These are phyloP conservation scores for Stenodera caucasica DNA, from an alignment of 2,888 invertebrate genomes.

Conservation along the genomic window DNA sequence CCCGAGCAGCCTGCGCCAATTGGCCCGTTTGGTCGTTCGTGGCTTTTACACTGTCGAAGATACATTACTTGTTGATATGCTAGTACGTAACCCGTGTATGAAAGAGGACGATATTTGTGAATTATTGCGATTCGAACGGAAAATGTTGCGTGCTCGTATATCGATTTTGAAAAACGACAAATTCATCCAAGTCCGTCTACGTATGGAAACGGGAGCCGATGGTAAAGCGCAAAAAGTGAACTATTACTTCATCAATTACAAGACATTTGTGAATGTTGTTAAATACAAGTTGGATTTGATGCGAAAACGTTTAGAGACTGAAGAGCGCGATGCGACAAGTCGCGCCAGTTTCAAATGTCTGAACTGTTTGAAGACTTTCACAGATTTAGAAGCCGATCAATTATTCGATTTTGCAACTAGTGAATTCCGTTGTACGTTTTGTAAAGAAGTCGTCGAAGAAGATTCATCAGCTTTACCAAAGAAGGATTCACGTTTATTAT, in stretches of 20 bases:
- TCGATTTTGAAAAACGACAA: conserved; percentile 87
- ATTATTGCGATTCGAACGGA: conserved; percentile 88
- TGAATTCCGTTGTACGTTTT: conserved; percentile 89
- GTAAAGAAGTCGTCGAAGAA: conserved; percentile 87
- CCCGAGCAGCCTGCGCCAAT: conserved; percentile 88
- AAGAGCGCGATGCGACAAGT: conserved; percentile 92
- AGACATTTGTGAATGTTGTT: conserved; percentile 95
- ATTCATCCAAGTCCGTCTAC: conserved; percentile 87
- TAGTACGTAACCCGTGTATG: conserved; percentile 94
- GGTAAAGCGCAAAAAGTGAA: conserved; percentile 95
- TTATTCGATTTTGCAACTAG: conserved; percentile 81
- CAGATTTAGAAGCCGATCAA: conserved; percentile 93
- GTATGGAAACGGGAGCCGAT: conserved; percentile 94
- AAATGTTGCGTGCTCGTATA: conserved; percentile 88
- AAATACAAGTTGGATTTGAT: conserved; percentile 97
- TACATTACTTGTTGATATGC: conserved; percentile 91
- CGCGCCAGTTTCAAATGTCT: conserved; percentile 95
- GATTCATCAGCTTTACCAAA: conserved; percentile 92
- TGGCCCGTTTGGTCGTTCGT: conserved; percentile 86
- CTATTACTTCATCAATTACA: conserved; percentile 97
- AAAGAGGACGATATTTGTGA: conserved; percentile 91
- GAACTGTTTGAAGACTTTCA: conserved; percentile 88
- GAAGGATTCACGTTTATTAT: conserved; percentile 85
- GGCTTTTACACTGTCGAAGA: conserved; percentile 95
- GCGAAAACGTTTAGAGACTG: conserved; percentile 93